phyloP scores from a whole-genome alignment of 2,797 vertebrate species.

The Sternarchorhynchus goeldii region DNA sequence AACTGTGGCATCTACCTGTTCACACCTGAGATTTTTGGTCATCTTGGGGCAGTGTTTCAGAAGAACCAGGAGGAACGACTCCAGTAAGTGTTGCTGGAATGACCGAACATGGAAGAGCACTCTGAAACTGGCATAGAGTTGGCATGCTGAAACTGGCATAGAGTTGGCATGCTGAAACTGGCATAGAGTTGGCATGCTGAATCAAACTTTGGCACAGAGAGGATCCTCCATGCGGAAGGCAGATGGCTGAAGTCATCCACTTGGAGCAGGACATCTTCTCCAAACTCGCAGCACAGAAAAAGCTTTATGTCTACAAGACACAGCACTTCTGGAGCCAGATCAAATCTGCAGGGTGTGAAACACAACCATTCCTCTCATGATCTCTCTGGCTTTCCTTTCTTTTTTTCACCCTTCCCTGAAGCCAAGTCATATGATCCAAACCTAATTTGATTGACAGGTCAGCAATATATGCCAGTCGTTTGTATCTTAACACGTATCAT shows the following conservation, averaged over 20 bases:
- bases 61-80: slow-evolving; percentile 81
- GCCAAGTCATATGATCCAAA: neutral
- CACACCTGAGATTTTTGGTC: slow-evolving; percentile 89
- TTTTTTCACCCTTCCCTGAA: neutral
- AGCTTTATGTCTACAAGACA: slow-evolving; percentile 92
- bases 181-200: neutral
- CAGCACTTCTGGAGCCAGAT: slow-evolving; percentile 98
- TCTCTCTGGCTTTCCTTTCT: neutral
- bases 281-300: slow-evolving; percentile 84
- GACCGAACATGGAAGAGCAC: no score
- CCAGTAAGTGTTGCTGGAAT: slow-evolving; percentile 67
- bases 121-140: no score
- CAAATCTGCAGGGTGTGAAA: slow-evolving; percentile 89
- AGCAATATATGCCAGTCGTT: slow-evolving; percentile 94
- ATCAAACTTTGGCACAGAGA: slow-evolving; percentile 72
- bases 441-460: slow-evolving; percentile 74
- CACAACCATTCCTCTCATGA: neutral
- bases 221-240: slow-evolving; percentile 86
- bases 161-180: no score
- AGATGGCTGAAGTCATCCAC: slow-evolving; percentile 88
- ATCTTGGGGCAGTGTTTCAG: slow-evolving; percentile 90
- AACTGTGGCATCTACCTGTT: slow-evolving; percentile 98
- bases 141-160: slow-evolving; percentile 54
- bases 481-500: slow-evolving; percentile 92
- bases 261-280: slow-evolving; percentile 98